Evolutionary conservation across 2,888 invertebrate species (phyloP).

Genomic region (Campoplex nolae): DNA sequence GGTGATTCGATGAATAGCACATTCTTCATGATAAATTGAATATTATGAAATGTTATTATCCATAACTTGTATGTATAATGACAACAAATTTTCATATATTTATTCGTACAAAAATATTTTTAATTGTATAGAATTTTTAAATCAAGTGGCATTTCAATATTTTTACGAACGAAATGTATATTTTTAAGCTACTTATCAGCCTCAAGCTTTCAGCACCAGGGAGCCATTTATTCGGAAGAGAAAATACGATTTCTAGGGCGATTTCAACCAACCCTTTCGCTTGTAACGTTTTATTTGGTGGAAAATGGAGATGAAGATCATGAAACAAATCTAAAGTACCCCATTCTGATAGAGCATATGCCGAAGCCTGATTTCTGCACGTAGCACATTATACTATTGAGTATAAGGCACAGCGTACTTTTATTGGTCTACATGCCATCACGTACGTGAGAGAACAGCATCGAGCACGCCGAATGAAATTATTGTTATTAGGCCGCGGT

Average conservation of each 20-base stretch:
- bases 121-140: not conserved
- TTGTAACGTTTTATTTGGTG: not conserved
- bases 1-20: not conserved
- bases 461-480: slow-evolving; percentile 63
- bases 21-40: not conserved
- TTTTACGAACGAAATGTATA: not conserved
- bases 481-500: slow-evolving; percentile 69
- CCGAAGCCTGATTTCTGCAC: slow-evolving; percentile 36
- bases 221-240: not conserved
- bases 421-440: slow-evolving; percentile 68
- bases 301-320: slow-evolving; percentile 37
- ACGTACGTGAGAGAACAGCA: slow-evolving; percentile 65
- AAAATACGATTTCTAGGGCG: slow-evolving; percentile 29
- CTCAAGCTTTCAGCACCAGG: not conserved
- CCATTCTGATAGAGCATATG: slow-evolving; percentile 25
- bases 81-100: not conserved
- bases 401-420: slow-evolving; percentile 45
- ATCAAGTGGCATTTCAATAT: not conserved
- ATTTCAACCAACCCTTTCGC: not conserved
- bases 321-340: slow-evolving; percentile 36
- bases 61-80: not conserved
- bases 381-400: slow-evolving; percentile 42
- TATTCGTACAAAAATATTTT: not conserved
- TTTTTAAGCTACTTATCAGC: slow-evolving; percentile 1
- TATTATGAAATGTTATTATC: not conserved